Conservation (phyloP, 2,888 invertebrate genomes). For the Glyphotaelius pellucidus region DNA sequence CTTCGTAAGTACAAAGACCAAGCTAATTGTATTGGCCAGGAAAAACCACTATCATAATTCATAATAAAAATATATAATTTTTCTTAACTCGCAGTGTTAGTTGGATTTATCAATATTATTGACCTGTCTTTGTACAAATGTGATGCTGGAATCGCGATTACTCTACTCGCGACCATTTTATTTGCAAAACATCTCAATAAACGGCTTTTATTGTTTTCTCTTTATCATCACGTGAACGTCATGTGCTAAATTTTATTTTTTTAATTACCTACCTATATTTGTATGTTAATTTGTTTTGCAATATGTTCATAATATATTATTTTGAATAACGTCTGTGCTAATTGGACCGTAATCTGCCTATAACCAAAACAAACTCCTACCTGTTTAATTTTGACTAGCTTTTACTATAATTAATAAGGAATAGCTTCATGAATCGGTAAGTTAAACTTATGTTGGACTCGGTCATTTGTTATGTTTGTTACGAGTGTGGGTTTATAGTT, state of each 20-base stretch:
- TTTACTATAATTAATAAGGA: too few relatives aligned
- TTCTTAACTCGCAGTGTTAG: not conserved
- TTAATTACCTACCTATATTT: not conserved
- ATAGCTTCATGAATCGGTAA: not conserved
- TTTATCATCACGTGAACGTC: slow-evolving; percentile 24
- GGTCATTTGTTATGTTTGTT: not conserved
- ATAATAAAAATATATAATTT: not conserved
- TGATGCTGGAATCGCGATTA: slow-evolving; percentile 14
- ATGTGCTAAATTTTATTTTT: not conserved
- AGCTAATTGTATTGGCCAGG: not conserved
- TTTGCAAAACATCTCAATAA: slow-evolving; percentile 28
- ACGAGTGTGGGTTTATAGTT: not conserved
- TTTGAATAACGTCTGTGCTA: not conserved
- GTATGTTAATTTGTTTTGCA: not conserved
- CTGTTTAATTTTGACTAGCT: not conserved
- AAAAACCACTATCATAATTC: not conserved
- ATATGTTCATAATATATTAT: not conserved
- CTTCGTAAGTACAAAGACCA: not conserved
- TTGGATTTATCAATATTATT: slow-evolving; percentile 21
- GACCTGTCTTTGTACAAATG: slow-evolving; percentile 32
- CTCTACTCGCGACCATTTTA: slow-evolving; percentile 10
- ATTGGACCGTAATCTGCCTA: not conserved
- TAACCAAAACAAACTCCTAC: not conserved
- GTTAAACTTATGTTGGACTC: not conserved
- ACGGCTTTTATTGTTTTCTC: slow-evolving; percentile 39